Conservation (phyloP, 92 coral and sea anemone genomes). For the Umimayanthus chanpuru region DNA sequence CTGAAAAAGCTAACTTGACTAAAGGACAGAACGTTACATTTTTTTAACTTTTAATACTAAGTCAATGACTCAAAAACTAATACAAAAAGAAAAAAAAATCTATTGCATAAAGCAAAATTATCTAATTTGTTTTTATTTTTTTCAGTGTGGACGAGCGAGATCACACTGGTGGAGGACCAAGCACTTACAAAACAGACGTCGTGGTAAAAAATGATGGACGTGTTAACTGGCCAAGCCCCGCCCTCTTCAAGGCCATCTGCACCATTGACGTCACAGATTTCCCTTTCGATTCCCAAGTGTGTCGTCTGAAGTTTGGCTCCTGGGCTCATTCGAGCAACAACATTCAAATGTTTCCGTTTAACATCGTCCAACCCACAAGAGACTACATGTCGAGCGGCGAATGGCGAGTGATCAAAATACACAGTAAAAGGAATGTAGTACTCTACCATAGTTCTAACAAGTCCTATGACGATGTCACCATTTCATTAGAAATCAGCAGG, state of each 20-base stretch:
- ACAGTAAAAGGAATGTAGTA: constrained; percentile 25
- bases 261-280: constrained; percentile 60
- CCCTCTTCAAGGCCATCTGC: constrained; percentile 59
- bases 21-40: too few relatives aligned
- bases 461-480: constrained; percentile 58
- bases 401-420: constrained; percentile 57
- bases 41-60: too few relatives aligned
- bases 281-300: constrained; percentile 59
- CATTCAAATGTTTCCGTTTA: constrained; percentile 26
- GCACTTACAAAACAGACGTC: constrained; percentile 58
- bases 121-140: neutral
- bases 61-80: neutral
- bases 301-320: constrained; percentile 68
- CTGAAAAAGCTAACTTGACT: too few relatives aligned
- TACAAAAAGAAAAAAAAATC: neutral
- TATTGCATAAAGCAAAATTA: neutral
- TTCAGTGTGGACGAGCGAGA: constrained; percentile 63
- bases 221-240: constrained; percentile 59
- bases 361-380: constrained; percentile 32
- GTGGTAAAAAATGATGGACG: constrained; percentile 37
- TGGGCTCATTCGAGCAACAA: constrained; percentile 54
- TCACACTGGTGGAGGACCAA: constrained; percentile 62
- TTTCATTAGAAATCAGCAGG: constrained; percentile 61
- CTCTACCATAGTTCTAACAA: constrained; percentile 7
- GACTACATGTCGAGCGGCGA: constrained; percentile 75